Evolutionary conservation across 2,888 invertebrate genomes (phyloP).

Genomic region (Morinoia aosen): DNA sequence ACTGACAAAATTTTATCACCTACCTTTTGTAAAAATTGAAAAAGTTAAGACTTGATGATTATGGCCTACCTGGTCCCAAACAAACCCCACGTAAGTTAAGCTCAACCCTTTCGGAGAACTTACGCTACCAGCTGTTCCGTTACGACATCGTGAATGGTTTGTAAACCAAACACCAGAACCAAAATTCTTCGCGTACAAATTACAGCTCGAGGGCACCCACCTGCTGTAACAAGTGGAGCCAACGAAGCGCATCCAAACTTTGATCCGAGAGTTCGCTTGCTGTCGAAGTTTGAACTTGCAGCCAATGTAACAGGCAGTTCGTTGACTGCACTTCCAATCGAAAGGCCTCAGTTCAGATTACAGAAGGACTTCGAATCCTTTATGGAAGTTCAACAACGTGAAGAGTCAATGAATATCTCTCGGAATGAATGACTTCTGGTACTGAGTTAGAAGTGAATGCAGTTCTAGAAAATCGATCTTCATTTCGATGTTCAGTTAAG

Average conservation of each 20-base stretch:
- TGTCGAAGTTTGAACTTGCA: not conserved
- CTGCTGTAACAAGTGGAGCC: not conserved
- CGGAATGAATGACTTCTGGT: not conserved
- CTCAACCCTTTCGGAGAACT: no score
- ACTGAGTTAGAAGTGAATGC: not conserved
- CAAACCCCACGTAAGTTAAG: no score
- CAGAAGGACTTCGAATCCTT: not conserved
- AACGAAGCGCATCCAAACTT: not conserved
- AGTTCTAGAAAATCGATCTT: not conserved
- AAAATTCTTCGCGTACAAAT: not conserved
- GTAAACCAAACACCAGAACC: not conserved
- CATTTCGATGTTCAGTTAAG: not conserved
- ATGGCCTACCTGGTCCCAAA: no score
- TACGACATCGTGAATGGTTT: not conserved
- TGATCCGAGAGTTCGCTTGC: not conserved
- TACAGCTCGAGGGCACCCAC: not conserved
- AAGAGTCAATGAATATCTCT: not conserved
- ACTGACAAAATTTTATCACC: no score
- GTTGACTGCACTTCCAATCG: not conserved
- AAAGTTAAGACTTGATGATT: no score
- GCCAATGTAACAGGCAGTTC: not conserved
- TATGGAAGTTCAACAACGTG: not conserved
- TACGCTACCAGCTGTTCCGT: no score
- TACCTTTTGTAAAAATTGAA: no score
- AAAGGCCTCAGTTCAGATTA: not conserved